Evolutionary conservation across 2,797 vertebrate genomes (phyloP).

Genomic region (Tenualosa thibaudeaui): DNA sequence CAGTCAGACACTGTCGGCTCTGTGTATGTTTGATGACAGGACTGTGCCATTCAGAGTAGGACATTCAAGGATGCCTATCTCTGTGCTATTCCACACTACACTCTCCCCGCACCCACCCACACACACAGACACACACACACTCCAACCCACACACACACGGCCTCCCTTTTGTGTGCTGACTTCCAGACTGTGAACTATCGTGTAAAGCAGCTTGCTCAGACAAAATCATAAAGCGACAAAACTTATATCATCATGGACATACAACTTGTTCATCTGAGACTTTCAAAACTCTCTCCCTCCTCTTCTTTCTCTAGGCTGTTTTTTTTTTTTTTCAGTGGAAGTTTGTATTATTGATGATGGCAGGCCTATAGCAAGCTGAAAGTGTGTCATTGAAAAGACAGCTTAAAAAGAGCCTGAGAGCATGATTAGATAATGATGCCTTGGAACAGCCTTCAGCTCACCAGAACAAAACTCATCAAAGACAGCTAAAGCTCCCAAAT

Average conservation of each 20-base stretch:
- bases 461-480: constrained; percentile 49
- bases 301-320: neutral
- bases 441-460: constrained; percentile 43
- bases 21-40: neutral
- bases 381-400: constrained; percentile 49
- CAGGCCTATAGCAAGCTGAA: constrained; percentile 22
- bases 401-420: constrained; percentile 45
- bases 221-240: neutral
- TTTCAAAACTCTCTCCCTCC: neutral
- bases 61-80: neutral
- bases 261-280: constrained; percentile 26
- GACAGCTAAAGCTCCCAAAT: constrained; percentile 41
- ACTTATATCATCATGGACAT: neutral
- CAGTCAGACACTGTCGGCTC: neutral
- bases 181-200: neutral
- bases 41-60: neutral
- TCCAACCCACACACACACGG: neutral
- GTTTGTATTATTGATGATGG: constrained; percentile 54
- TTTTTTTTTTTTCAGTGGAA: neutral
- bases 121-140: neutral
- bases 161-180: constrained; percentile 25
- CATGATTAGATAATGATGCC: constrained; percentile 62
- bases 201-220: neutral
- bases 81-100: neutral
- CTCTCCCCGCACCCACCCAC: neutral